These are phyloP conservation scores for Lasius fuliginosus DNA, from an alignment of 2,888 invertebrate genomes.

Conservation along the genomic window DNA sequence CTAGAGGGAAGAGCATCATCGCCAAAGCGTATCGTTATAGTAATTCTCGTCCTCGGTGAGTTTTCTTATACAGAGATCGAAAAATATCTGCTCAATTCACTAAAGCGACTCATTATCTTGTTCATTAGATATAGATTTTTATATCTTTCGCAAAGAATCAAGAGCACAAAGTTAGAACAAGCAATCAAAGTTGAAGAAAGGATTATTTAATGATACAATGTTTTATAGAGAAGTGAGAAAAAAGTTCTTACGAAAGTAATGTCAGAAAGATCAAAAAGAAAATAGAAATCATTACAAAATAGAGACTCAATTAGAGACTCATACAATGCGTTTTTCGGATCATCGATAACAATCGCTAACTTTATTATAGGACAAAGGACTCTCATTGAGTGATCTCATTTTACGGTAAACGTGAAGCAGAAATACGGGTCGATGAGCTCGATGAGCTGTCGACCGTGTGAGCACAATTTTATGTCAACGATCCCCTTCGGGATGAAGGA, in stretches of 20 bases:
- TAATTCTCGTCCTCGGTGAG: conserved; percentile 3
- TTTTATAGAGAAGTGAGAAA: not conserved
- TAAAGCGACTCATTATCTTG: not conserved
- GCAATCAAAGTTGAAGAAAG: not conserved
- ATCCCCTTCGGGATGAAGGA: conserved; percentile 34
- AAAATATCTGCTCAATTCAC: not conserved
- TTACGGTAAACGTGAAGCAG: conserved; percentile 38
- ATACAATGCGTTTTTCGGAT: conserved; percentile 23
- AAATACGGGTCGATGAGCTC: conserved; percentile 51
- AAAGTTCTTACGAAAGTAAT: not conserved
- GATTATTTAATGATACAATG: not conserved
- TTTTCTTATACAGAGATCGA: not conserved
- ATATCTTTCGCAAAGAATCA: not conserved
- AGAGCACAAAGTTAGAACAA: not conserved
- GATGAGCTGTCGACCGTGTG: conserved; percentile 38
- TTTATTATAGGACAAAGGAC: conserved; percentile 46
- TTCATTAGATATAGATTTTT: not conserved
- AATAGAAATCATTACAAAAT: not conserved
- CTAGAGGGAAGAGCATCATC: not conserved
- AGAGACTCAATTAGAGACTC: not conserved
- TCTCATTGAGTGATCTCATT: conserved; percentile 44
- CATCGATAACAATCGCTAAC: conserved; percentile 28
- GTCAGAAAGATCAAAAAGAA: not conserved
- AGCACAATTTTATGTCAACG: conserved; percentile 52
- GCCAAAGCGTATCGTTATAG: not conserved